A percentile compares a stretch with the other conserved stretches of the same genome.
phyloP scores from a whole-genome alignment of 2,888 invertebrate species.

The Drosophila dives region DNA sequence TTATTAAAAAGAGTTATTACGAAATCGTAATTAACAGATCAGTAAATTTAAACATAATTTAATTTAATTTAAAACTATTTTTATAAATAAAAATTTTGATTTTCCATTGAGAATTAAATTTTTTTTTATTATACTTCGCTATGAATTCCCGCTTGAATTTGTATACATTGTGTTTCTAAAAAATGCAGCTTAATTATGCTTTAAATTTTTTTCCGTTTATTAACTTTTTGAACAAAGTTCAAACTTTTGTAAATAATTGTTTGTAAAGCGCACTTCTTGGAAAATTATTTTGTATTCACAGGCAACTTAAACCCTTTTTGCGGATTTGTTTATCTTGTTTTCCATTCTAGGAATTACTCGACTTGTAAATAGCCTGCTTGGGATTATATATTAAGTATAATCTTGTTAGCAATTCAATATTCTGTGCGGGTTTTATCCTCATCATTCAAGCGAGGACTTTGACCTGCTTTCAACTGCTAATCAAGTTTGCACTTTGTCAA shows the following conservation, averaged over 20 bases:
- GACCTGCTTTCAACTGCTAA: slow-evolving; percentile 10
- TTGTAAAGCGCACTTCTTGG: neutral
- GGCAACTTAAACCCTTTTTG: neutral
- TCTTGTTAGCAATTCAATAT: neutral
- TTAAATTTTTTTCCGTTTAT: neutral
- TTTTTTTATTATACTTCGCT: neutral
- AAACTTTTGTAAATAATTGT: neutral
- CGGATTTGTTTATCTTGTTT: neutral
- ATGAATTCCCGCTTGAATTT: too few relatives aligned
- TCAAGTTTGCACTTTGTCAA: slow-evolving; percentile 41
- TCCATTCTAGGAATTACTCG: too few relatives aligned
- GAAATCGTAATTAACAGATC: too few relatives aligned
- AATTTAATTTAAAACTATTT: too few relatives aligned
- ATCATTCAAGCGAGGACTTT: neutral
- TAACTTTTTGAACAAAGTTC: too few relatives aligned
- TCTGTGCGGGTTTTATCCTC: neutral
- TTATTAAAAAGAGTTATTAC: neutral
- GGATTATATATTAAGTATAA: neutral
- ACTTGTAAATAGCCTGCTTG: neutral
- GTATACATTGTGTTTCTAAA: neutral
- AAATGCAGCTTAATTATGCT: neutral
- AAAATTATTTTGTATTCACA: neutral
- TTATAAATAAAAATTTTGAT: too few relatives aligned
- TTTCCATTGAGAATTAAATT: too few relatives aligned
- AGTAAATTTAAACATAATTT: too few relatives aligned